Base-by-base conservation (phyloP, 2,113 vertebrate genomes). In the Eonycteris spelaea region DNA sequence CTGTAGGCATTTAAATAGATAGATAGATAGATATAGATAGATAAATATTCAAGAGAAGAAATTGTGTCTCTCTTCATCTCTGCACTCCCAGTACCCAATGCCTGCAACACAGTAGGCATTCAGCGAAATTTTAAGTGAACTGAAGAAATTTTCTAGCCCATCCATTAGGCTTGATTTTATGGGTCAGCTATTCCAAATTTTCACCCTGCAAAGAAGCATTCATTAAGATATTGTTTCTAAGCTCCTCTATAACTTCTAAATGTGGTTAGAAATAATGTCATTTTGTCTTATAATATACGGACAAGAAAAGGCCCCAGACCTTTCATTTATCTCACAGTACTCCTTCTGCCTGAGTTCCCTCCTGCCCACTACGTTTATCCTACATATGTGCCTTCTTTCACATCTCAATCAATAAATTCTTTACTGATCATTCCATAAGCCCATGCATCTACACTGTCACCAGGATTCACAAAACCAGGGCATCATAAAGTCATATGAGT, bases 21-120 rank as follows among this genome's bases (percentile, higher is more conserved):
- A n/a, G n/a, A n/a, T n/a, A n/a, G n/a, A n/a, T n/a, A n/a, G n/a
- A n/a, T n/a, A n/a, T n/a, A n/a, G n/a, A n/a, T n/a, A n/a, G n/a
- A n/a, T n/a, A n/a, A n/a, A n/a, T n/a, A n/a, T 79, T 74, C 77
- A 59, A 73, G 30, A 78, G n/a, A 94, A 91, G 88, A 86, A n/a
- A 74, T 2, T 30, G 1, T 26, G 15, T 78, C 55, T 90, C 28
- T 65, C 28, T 86, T 53, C 21, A 51, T 61, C 85, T 59, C 38
- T 65, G 7, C 10, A 15, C 3, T 75, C 79, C 21, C 22, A 16
- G 21, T 0, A 3, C 21, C 70, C 73, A 18, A 73, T 53, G 59
- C 43, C 28, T 74, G 14, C 35, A 68, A 68, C 24, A 22, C 5
- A 78, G 48, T 7, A 57, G 12, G 9, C 13, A 68, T 11, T 83